Conservation (phyloP, 2,888 invertebrate genomes). For the Melipona bicolor region DNA sequence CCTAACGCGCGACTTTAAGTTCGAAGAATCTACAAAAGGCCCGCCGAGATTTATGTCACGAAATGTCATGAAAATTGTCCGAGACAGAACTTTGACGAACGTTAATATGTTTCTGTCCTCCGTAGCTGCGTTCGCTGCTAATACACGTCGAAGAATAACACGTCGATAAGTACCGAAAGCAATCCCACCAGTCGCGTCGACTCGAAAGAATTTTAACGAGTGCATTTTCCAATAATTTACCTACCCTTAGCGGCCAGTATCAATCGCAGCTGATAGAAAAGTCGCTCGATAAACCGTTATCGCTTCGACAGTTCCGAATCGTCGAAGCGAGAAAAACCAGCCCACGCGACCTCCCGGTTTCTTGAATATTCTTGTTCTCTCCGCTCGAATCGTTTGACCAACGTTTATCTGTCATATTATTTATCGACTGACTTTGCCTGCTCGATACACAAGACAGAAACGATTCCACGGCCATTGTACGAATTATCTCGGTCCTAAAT, state of each 20-base stretch:
- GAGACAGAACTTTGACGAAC: background rate
- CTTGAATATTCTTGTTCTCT: conserved; percentile 4
- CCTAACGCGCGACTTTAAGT: conserved; percentile 21
- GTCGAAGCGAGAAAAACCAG: conserved; percentile 31
- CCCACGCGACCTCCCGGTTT: conserved; percentile 30
- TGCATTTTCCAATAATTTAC: conserved; percentile 26
- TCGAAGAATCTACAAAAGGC: conserved; percentile 28
- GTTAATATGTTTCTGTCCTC: background rate
- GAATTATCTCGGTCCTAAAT: conserved; percentile 50
- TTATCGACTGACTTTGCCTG: background rate
- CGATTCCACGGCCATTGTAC: conserved; percentile 20
- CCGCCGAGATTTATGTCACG: conserved; percentile 36
- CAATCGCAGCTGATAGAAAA: background rate
- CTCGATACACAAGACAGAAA: background rate
- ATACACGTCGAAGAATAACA: background rate
- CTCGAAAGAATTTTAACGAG: conserved; percentile 43
- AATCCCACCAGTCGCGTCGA: background rate
- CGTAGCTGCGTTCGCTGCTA: too few species aligned
- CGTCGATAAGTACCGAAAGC: conserved; percentile 2
- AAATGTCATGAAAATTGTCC: conserved; percentile 11
- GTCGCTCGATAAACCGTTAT: conserved; percentile 36
- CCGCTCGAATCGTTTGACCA: background rate
- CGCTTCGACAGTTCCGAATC: conserved; percentile 34
- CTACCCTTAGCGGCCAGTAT: background rate
- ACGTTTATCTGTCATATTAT: background rate